A percentile compares a stretch with the other conserved stretches of the same genome.
These are phyloP conservation scores for Eilema griseolum DNA, from an alignment of 2,888 invertebrate species.

Conservation along the genomic window DNA sequence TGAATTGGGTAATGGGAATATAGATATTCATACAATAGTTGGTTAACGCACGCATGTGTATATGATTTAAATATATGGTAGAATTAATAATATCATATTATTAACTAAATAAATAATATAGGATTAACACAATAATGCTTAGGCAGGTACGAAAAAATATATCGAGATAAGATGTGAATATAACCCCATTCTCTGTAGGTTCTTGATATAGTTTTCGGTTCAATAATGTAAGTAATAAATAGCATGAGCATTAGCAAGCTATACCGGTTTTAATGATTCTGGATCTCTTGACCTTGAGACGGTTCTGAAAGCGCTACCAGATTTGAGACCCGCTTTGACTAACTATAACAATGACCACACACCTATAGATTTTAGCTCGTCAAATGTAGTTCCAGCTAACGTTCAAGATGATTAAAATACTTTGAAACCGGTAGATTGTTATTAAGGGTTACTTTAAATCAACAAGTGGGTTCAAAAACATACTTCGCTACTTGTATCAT, in stretches of 20 bases:
- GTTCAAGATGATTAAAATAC: background rate
- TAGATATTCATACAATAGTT: too few species aligned
- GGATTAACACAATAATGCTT: too few species aligned
- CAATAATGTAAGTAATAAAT: background rate
- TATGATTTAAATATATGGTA: too few species aligned
- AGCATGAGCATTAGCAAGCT: background rate
- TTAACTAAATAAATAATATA: too few species aligned
- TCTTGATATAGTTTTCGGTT: background rate
- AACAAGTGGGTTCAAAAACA: background rate
- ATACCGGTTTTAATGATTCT: background rate
- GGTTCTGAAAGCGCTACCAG: background rate
- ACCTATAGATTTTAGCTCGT: background rate
- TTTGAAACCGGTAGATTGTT: background rate
- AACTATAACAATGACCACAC: background rate
- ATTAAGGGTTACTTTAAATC: constrained; percentile 5
- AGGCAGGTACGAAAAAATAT: too few species aligned
- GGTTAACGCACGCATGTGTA: too few species aligned
- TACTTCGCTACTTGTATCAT: background rate
- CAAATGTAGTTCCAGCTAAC: background rate
- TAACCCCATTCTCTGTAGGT: background rate
- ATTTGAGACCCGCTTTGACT: background rate
- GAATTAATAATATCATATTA: too few species aligned
- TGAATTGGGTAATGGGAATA: background rate
- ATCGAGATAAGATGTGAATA: background rate
- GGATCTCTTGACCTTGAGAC: background rate